A percentile compares a stretch with the other conserved stretches of the same genome.
phyloP scores from a whole-genome alignment of 2,888 invertebrate genomes.

The Lasioglossum vierecki region DNA sequence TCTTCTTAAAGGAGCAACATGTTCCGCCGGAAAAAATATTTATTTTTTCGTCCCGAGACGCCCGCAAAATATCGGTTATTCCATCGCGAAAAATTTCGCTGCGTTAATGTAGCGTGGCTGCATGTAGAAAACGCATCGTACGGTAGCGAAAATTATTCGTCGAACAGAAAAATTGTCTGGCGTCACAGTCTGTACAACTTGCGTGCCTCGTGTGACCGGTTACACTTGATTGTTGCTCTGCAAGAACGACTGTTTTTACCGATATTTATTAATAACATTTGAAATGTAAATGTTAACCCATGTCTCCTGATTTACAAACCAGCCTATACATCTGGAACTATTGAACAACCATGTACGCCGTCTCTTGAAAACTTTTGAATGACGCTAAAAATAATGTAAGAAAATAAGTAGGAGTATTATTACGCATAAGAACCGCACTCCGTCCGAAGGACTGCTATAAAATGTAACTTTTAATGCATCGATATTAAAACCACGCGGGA shows the following conservation, averaged over 20 bases:
- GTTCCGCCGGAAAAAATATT: not conserved
- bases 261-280: not conserved
- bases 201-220: conserved; percentile 19
- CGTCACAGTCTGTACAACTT: not conserved
- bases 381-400: not conserved
- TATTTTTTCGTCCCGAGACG: not conserved
- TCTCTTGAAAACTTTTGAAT: not conserved
- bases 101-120: not conserved
- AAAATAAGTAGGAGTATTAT: not conserved
- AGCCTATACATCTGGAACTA: not conserved
- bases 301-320: not conserved
- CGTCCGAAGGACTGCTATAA: not conserved
- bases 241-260: not conserved
- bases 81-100: not conserved
- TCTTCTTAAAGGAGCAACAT: not conserved
- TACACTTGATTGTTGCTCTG: not conserved
- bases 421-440: not conserved
- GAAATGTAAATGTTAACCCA: not conserved
- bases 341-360: not conserved
- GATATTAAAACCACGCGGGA: not conserved
- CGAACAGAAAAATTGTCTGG: not conserved
- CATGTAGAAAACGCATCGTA: not conserved
- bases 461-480: not conserved
- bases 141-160: conserved; percentile 10
- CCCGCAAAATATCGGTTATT: not conserved